phyloP scores from a whole-genome alignment of 2,113 vertebrate species.

The Chaetorhynchus papuensis region DNA sequence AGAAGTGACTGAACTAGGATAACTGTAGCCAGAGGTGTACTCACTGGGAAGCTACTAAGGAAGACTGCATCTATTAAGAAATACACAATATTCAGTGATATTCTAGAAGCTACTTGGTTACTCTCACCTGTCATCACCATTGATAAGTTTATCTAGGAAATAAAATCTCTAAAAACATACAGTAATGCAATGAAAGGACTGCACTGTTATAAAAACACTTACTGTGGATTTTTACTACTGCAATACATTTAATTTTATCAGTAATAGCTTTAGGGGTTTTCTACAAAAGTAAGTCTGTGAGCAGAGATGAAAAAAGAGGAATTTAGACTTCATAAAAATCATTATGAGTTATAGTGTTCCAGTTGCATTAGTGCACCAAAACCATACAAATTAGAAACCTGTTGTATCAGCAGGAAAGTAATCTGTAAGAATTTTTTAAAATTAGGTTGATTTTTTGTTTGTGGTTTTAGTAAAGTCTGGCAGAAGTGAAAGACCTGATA shows the following conservation, averaged over 20 bases:
- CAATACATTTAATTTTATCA: neutral
- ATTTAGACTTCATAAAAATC: neutral
- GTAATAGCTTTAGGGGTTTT: neutral
- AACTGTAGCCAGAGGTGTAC: conserved; percentile 2
- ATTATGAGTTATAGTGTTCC: neutral
- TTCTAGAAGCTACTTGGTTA: neutral
- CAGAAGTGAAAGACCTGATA: neutral
- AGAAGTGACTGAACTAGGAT: conserved; percentile 45
- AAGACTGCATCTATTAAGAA: neutral
- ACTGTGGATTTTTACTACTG: neutral
- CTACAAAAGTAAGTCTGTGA: neutral
- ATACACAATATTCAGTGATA: neutral
- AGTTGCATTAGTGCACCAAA: neutral
- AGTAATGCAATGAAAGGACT: neutral
- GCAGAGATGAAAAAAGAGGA: neutral
- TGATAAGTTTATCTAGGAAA: neutral
- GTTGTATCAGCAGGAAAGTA: neutral
- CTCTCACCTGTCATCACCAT: neutral
- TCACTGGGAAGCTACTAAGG: neutral
- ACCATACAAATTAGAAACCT: neutral
- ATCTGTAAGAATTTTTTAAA: neutral
- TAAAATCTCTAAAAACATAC: neutral
- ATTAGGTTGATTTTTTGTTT: neutral
- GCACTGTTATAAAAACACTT: neutral
- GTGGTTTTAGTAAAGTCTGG: neutral